Base-by-base conservation (phyloP, 2,888 invertebrate genomes). In the Hyles lineata region DNA sequence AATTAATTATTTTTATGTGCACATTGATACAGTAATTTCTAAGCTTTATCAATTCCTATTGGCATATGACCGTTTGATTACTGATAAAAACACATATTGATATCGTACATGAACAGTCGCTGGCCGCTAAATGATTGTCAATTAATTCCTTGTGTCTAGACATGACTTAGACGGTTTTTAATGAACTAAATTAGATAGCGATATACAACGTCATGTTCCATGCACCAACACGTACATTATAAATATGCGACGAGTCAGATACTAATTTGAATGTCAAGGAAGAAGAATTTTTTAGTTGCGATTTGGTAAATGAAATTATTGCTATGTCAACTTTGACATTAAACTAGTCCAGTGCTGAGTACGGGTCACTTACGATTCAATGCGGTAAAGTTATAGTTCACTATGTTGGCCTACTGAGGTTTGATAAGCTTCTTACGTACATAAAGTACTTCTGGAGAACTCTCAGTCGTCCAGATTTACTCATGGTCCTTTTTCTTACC, bases 141-240 rank as follows among this genome's bases (percentile, higher is more conserved):
- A 67, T 75, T 74, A 73, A 71, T 55, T 72, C 70, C 72, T 75
- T 73, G 70, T 76, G 60, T 74, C 55, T 70, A 35, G 70, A 67
- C 63, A 72, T 50, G 67, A 23, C 43, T 67, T 67, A 67, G 67
- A 67, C 67, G 67, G 50, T 78, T 43, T 55, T 50, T 8, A 67
- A 50, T 67, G 67, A 23, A 21, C 35, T 43, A 50, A 50, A 67
- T 67, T 23, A 19, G 17, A 50, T 50, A 50, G 5, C 23, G 43
- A 23, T 23, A 17, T 67, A 6, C 17, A 50, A 6, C 4, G 23
- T 50, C 7, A 50, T 23, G 32, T 21, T 11, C 7, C 21, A 17
- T 17, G 8, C 17, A 15, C 17, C 23, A 8, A 50, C 1, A 7
- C 35, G 43, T 43, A 15, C 7, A 67, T 23, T 23, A 60, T 4